Base-by-base conservation (phyloP, 2,113 vertebrate genomes). In the Psittacara wagleri region DNA sequence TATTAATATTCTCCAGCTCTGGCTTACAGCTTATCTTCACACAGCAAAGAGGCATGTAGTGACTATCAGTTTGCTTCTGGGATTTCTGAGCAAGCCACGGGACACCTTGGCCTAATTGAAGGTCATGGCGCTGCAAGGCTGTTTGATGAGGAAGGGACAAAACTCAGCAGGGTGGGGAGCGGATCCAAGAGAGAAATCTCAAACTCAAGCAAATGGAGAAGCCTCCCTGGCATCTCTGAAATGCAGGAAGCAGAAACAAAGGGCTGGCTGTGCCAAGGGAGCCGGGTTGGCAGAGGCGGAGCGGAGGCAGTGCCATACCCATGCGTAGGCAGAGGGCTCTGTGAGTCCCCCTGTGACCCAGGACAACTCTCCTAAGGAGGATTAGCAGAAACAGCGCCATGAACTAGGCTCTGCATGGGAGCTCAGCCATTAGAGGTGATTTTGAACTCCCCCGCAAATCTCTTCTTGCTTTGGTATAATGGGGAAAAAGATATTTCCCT, bases 271-370 rank as follows among this genome's bases (percentile, higher is more conserved):
- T 64, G 91, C 25, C 1, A 1, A 0, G 9, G 24, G 49, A 49
- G 78, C n/a, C 0, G 2, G 24, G 63, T 19, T 49, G 74, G 88
- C 51, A 59, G 64, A 39, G 23, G 35, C 11, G 31, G 37, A 20
- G 51, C 0, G 6, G 28, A 46, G 75, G 57, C 0, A 2, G 1
- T 10, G 48, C 13, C 0, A 1, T 48, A 13, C 28, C 28, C 4
- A 8, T 2, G 17, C 0, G 2, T 13, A 24, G 72, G 81, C 72
- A 24, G 6, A 72, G 55, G 49, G 72, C 57, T 83, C 49, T 51
- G 49, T 51, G 49, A 51, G n/a, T 9, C 46, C 52, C 63, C 7
- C 48, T 13, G 43, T 23, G 68, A 54, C 73, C 76, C 2, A 1
- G 37, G 20, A 68, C 72, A 29, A 6, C 72, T 37, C 39, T 24